Evolutionary conservation across 2,888 invertebrate genomes (phyloP), one percentile per base, ranked within the genome.

Genomic region (Macaria notata): DNA sequence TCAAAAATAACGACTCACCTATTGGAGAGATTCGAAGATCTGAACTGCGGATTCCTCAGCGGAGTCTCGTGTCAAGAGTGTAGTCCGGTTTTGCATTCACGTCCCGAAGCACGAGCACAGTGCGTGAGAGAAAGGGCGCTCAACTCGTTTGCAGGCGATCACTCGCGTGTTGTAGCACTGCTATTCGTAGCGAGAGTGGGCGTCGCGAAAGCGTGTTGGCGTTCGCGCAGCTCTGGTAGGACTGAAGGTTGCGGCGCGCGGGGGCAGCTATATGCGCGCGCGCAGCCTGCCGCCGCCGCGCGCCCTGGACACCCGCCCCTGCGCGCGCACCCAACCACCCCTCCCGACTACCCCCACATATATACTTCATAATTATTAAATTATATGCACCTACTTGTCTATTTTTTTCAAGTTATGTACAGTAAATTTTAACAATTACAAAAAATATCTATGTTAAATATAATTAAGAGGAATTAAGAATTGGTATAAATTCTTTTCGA

Each of bases 81-180:
- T 76, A 84, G 86, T 88, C 88, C 90, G 89, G 86, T 86, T 89
- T 88, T 81, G 88, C 84, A 89, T 87, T 86, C 88, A 90, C 86
- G 87, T 87, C 84, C 84, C 84, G 83, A 79, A 81, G 83, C 88
- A 89, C 89, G 88, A 85, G 81, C 81, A 83, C 88, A 83, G 83
- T 84, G 88, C 87, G 88, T 84, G 88, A 89, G 90, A 90, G 89
- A 89, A 89, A 90, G 89, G 89, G 86, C 84, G 87, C 84, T 83
- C 83, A 79, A 82, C 79, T 86, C 76, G 83, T 80, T 82, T 75
- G 82, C 80, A 75, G 77, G 79, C 78, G 80, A 76, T 75, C 82
- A 84, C 82, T 86, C 88, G 88, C 88, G 89, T 84, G 84, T 78
- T 75, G 78, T 72, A 73, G 72, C 74, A 80, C 75, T 76, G 79